Conservation (phyloP, 2,113 vertebrate genomes). For the Oreocharis arfaki region DNA sequence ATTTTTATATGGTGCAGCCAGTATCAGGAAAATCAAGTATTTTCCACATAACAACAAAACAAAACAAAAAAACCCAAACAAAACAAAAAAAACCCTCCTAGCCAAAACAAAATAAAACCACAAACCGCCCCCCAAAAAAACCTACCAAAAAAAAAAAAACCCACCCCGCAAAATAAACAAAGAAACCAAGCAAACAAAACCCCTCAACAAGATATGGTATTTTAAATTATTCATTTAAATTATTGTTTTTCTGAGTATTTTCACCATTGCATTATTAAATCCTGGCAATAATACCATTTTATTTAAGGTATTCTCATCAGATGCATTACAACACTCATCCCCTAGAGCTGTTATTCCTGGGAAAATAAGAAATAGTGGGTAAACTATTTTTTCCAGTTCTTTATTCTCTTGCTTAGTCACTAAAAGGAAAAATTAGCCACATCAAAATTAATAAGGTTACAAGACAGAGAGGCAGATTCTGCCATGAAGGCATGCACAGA, state of each 20-base stretch:
- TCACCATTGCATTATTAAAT: background rate
- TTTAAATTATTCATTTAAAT: background rate
- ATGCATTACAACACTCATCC: background rate
- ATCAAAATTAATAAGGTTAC: background rate
- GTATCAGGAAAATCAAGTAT: background rate
- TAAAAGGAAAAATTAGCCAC: background rate
- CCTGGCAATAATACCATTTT: background rate
- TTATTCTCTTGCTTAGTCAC: background rate
- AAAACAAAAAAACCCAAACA: background rate
- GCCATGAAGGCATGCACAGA: background rate
- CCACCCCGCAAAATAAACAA: background rate
- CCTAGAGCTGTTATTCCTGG: background rate
- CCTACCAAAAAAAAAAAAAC: background rate
- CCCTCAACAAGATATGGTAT: background rate
- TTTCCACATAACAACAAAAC: background rate
- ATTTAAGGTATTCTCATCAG: constrained; percentile 16
- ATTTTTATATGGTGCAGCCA: background rate
- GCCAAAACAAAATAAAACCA: background rate
- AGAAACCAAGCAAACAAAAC: background rate
- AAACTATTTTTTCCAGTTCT: background rate
- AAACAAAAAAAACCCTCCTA: background rate
- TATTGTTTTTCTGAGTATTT: background rate
- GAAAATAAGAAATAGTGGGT: background rate
- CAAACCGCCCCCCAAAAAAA: background rate
- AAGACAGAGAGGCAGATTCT: background rate